Evolutionary conservation across 2,888 invertebrate species (phyloP).

Genomic region (Maniola hyperantus): DNA sequence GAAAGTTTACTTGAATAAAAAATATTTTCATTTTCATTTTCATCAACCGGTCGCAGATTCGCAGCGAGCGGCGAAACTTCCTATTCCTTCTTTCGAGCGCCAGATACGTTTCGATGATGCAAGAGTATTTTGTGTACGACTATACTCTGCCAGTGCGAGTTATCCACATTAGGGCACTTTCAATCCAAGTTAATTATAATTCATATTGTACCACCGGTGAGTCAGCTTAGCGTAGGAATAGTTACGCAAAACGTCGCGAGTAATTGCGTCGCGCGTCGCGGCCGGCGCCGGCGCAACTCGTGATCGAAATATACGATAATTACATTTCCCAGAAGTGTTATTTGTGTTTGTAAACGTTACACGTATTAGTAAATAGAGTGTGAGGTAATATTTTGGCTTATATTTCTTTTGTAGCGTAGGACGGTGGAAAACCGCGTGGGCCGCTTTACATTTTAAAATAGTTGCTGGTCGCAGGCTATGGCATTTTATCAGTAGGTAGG

Average conservation of each 20-base stretch:
- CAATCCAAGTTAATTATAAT: constrained; percentile 31
- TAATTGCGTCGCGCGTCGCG: constrained; percentile 41
- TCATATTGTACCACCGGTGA: constrained; percentile 34
- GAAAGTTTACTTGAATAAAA: too few relatives aligned
- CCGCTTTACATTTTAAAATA: too few relatives aligned
- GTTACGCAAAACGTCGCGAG: constrained; percentile 44
- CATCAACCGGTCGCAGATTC: too few relatives aligned
- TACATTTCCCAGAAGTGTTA: constrained; percentile 61
- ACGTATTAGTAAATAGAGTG: constrained; percentile 42
- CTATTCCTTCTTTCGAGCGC: neutral
- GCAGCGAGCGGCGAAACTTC: too few relatives aligned
- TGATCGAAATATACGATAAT: constrained; percentile 52
- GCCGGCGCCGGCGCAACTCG: constrained; percentile 46
- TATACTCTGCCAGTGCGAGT: constrained; percentile 8
- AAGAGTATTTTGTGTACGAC: neutral
- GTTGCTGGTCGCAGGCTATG: too few relatives aligned
- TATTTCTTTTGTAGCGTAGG: constrained; percentile 6
- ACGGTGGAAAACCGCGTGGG: too few relatives aligned
- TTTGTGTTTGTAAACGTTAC: constrained; percentile 55
- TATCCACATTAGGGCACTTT: constrained; percentile 25
- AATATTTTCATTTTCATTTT: too few relatives aligned
- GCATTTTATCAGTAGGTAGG: too few relatives aligned
- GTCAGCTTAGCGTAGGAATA: constrained; percentile 40
- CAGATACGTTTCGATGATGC: neutral
- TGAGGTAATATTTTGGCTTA: constrained; percentile 23